Base-by-base conservation (phyloP, 2,113 vertebrate species). In the Manacus vitellinus region DNA sequence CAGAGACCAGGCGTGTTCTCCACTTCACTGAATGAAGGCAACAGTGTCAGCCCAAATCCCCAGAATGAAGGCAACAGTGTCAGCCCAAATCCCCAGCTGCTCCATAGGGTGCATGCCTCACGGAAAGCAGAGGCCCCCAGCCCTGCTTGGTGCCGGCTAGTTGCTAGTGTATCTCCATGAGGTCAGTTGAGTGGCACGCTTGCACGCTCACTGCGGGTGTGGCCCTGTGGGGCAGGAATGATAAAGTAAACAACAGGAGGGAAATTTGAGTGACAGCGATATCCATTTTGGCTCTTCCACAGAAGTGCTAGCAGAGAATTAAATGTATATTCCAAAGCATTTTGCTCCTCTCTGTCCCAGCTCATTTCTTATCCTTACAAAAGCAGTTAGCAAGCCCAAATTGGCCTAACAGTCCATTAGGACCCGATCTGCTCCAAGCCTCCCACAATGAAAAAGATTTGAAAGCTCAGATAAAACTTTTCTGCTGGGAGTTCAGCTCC, bases 331-430 rank as follows among this genome's bases (percentile, higher is more conserved):
- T 79, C 74, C 5, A 6, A 70, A 95, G 51, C 77, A 95, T 95
- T 96, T 93, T 94, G 71, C 58, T 88, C 39, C 63, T 93, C 74
- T 96, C 94, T 92, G 62, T 96, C 94, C 92, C 94, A 92, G 90
- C 74, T 94, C 90, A 91, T 97, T 96, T 91, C 88, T 96, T 97
- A 93, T 92, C 67, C 54, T 93, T 62, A 52, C 68, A 82, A 89
- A 76, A 39, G 67, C 84, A 86, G 63, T 41, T 77, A 91, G 76
- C 52, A 84, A 89, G 52, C 44, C 79, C 67, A 96, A 52, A 95
- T 89, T 95, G 75, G 73, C 51, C 81, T 92, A 89, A 77, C 88
- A 95, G 95, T 81, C 89, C 83, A 95, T 96, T 96, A 95, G 94
- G 86, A 87, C 83, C 44, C 0, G 61, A 90, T 90, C 27, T 77